Evolutionary conservation across 2,888 invertebrate genomes (phyloP), one percentile per base, ranked within the genome.

Genomic region (Gymnoscelis rufifasciata): DNA sequence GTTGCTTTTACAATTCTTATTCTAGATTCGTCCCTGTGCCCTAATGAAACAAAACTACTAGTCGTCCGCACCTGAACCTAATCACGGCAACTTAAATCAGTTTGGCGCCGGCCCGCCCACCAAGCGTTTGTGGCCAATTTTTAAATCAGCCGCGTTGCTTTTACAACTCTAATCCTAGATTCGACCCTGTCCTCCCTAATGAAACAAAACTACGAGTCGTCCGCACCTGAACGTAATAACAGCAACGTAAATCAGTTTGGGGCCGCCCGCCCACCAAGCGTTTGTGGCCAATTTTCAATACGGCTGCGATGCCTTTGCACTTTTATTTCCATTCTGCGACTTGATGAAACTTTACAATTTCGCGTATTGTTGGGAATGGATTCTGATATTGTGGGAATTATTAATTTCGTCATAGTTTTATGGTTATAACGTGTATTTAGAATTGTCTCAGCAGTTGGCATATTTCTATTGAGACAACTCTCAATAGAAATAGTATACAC

Each of bases 221-320:
- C 72, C 67, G 78, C 84, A 87, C 87, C 86, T 87, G 86, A 76
- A 82, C 78, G 72, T 70, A 73, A 74, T 77, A 74, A 72, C 76
- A 63, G 67, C n/a, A 56, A 62, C 62, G 74, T 74, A 80, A 83
- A 81, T 82, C 74, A 74, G 76, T 80, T 86, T 83, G 65, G 59
- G 27, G 36, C 26, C 23, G 46, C 30, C 45, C 26, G 38, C 19
- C 19, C 19, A 5, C 19, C 41, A 38, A 54, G 14, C 49, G 52
- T 51, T 57, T 52, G 50, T 50, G 56, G 54, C 54, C 54, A 56
- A 52, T 54, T 53, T 52, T 48, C 44, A 38, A 52, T 42, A 28
- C 40, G 54, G 43, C 38, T 48, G 46, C 26, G 49, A 51, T 43
- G 54, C 47, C 47, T 52, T 51, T 19, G 27, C 30, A n/a, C 33